Percentiles rank a stretch among this genome's conserved stretches.
These are phyloP conservation scores for Cosmia trapezina DNA, from an alignment of 2,888 invertebrate species.

Conservation along the genomic window DNA sequence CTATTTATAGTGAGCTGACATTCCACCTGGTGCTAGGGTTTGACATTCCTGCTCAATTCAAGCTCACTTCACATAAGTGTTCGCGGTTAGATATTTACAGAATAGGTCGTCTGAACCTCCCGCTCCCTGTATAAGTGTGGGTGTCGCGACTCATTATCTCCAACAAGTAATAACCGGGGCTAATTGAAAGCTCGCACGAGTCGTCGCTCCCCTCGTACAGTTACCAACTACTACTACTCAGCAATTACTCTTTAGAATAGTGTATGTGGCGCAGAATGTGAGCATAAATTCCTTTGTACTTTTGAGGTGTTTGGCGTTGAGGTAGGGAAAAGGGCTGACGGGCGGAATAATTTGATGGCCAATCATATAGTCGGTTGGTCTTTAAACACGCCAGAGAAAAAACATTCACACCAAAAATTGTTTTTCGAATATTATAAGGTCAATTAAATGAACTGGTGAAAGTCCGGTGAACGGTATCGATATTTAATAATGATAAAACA, in stretches of 20 bases:
- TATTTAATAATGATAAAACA: background rate
- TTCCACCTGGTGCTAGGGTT: too few species aligned
- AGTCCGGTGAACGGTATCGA: background rate
- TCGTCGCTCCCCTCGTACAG: background rate
- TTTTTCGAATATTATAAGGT: background rate
- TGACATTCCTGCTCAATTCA: too few species aligned
- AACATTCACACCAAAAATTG: background rate
- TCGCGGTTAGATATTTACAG: too few species aligned
- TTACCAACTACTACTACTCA: slow-evolving; percentile 4
- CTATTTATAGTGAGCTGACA: too few species aligned
- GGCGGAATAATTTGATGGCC: too few species aligned
- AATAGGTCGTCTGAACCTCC: background rate
- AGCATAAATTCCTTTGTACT: background rate
- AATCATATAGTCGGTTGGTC: background rate
- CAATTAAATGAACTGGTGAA: background rate
- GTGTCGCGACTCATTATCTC: slow-evolving; percentile 16
- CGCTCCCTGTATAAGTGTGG: too few species aligned
- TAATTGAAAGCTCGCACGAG: slow-evolving; percentile 4
- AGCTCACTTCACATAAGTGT: too few species aligned
- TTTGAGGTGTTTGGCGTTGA: background rate
- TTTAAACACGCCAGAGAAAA: too few species aligned
- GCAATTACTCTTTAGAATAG: background rate
- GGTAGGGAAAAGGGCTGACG: background rate
- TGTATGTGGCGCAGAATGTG: background rate
- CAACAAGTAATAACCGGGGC: background rate